Base-by-base conservation (phyloP, 2,888 invertebrate genomes). In the Drosophila ochracea region DNA sequence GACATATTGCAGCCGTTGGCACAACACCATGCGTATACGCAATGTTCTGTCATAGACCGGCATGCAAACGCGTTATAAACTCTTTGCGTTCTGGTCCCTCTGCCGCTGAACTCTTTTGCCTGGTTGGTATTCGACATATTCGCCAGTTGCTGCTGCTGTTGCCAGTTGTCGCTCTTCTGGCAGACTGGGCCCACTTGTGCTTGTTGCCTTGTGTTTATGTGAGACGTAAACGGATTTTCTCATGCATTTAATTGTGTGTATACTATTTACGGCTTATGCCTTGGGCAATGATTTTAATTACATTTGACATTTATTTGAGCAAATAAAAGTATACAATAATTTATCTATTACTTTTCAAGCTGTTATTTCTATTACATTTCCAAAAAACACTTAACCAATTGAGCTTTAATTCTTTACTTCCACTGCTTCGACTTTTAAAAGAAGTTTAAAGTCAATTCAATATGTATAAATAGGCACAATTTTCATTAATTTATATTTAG, bases 11-110 rank as follows among this genome's bases (percentile, higher is more conserved):
- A 73, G 76, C 79, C 68, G 67, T 52, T 66, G 68, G 58, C 58
- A 72, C 59, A 58, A 72, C 4, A 47, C 33, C 64, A 64, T 80
- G 84, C 88, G 85, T 84, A 84, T 84, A 77, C 83, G 85, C 74
- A 83, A 80, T 76, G 68, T 77, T 65, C 57, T 30, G 47, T 31
- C 49, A 33, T n/a, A 39, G 1, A 37, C 49, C 13, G 52, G 52
- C 63, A 53, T 74, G 66, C 50, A 70, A 55, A 57, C 41, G 59
- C 21, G 10, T 37, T 59, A 19, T 28, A 21, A 30, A 57, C 33
- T 25, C 30, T 41, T 33, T 31, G 30, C 19, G 28, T 39, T 37
- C 35, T 39, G 13, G 21, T 28, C 5, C 21, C 33, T 3, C 5
- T 33, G 33, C 53, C 4, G 0, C 7, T 7, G 3, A 10, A n/a